Evolutionary conservation across 2,888 invertebrate genomes (phyloP), one percentile per base, ranked within the genome.

Genomic region (Tinea trinotella): DNA sequence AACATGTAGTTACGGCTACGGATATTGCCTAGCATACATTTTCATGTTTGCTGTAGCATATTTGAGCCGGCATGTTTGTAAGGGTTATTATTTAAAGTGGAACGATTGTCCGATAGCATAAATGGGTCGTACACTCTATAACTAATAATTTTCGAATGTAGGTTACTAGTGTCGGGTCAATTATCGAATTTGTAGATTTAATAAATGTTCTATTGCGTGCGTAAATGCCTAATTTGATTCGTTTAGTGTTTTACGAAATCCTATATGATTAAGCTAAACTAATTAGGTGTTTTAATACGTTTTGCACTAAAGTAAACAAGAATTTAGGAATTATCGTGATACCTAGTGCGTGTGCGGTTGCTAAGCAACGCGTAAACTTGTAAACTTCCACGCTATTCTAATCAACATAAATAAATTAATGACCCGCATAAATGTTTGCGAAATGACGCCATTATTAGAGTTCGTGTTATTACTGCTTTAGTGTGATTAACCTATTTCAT

Each of bases 21-120:
- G n/a, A n/a, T n/a, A n/a, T n/a, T n/a, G n/a, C n/a, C n/a, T n/a
- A n/a, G n/a, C n/a, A n/a, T n/a, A n/a, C n/a, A n/a, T n/a, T n/a
- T 2, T 7, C n/a, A 30, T 4, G n/a, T 30, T 22, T 7, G 7
- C n/a, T 30, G n/a, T 30, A 30, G 30, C 2, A 7, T 30, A 7
- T 30, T 7, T 7, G 30, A 30, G 30, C 30, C 30, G 7, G 30
- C 30, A 2, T 30, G 7, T 30, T 30, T 2, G 30, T 17, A 17
- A 40, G 40, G 12, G 40, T 40, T 6, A 40, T 40, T 40, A 61
- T 61, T 61, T 59, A 62, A 81, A 77, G 76, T 84, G 59, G 82
- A 71, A 65, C 85, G 84, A 84, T 84, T 59, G 56, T 59, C 59
- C 76, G 84, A 84, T 84, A 84, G 62, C 70, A 71, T 72, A 69